A percentile compares a stretch with the other conserved stretches of the same genome.
These are phyloP conservation scores for Apis mellifera DNA, from an alignment of 1,140 invertebrate genomes.

Conservation along the genomic window DNA sequence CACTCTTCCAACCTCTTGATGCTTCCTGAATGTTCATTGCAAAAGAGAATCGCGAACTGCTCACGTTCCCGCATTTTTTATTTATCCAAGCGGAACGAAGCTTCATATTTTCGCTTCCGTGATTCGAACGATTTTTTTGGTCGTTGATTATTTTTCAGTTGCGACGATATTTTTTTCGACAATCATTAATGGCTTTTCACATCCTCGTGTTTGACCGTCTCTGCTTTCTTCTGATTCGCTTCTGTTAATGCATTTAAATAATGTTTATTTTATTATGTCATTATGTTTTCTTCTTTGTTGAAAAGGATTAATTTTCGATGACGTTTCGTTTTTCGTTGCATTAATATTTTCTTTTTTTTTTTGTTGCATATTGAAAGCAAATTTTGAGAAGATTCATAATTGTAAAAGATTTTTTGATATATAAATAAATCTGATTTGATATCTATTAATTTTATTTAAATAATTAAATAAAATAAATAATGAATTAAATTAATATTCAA, in stretches of 20 bases:
- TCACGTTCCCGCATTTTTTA: background rate
- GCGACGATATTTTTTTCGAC: constrained; percentile 1
- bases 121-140: constrained; percentile 7
- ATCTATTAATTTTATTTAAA: too few relatives aligned
- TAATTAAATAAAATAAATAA: too few relatives aligned
- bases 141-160: constrained; percentile 7
- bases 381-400: too few relatives aligned
- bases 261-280: too few relatives aligned
- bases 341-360: background rate
- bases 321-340: background rate
- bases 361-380: too few relatives aligned
- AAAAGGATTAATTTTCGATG: background rate
- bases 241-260: background rate
- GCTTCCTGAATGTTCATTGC: constrained; percentile 39
- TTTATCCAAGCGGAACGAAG: background rate
- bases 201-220: background rate
- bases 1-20: background rate
- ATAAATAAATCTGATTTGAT: too few relatives aligned
- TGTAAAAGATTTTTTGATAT: too few relatives aligned
- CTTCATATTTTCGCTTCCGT: constrained; percentile 5
- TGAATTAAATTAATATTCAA: too few relatives aligned
- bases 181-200: background rate
- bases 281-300: background rate
- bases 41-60: background rate
- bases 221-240: too few relatives aligned